Conservation (phyloP, 2,113 vertebrate species). For the Setophaga coronata region DNA sequence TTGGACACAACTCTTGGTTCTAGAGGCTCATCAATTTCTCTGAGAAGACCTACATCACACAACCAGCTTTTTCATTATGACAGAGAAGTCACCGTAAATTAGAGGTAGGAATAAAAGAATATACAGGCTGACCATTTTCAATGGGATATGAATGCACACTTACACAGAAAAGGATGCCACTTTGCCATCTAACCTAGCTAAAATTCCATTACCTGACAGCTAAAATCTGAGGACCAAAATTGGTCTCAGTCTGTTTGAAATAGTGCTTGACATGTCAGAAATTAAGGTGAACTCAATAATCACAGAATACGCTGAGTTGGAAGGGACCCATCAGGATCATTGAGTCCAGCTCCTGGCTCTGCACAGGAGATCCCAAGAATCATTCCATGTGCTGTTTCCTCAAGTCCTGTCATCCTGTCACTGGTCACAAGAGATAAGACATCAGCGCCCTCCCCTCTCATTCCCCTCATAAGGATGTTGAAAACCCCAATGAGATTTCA, state of each 20-base stretch:
- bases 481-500: neutral
- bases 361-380: neutral
- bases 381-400: fast-evolving
- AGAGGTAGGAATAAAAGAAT: neutral
- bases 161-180: neutral
- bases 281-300: neutral
- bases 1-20: neutral
- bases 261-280: neutral
- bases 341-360: neutral
- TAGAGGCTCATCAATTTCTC: neutral
- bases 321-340: neutral
- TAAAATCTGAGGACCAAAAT: neutral
- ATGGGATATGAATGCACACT: neutral
- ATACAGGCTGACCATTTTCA: neutral
- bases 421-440: neutral
- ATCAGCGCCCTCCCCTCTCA: neutral
- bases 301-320: neutral
- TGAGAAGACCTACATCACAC: neutral
- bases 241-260: neutral
- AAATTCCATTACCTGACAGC: neutral
- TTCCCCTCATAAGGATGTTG: neutral
- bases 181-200: neutral
- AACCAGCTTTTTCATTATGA: neutral
- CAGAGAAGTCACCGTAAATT: neutral
- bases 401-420: neutral